Base-by-base conservation (phyloP, 1,140 invertebrate genomes). In the Sarcophaga peregrina region DNA sequence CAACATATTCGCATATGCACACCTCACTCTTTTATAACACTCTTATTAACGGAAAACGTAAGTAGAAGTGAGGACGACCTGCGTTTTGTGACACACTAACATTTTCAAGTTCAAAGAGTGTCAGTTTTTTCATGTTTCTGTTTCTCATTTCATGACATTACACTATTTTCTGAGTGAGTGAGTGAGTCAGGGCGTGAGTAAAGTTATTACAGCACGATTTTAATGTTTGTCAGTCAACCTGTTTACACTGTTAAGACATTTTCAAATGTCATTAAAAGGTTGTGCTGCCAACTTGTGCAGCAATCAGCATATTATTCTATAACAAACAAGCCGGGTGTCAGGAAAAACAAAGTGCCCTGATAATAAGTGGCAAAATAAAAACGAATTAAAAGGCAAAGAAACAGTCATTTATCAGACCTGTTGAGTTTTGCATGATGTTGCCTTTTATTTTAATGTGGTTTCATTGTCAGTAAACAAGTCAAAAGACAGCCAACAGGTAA, bases 71-170 rank as follows among this genome's bases (percentile, higher is more conserved):
- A 37, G 25, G 25, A 37, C 4, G 25, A 37, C 4, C 25, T 52
- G 50, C 5, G 1, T 5, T 9, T 8, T 20, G 62, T 68, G 62
- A 68, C 62, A 68, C 62, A 68, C 62, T 68, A 20, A 68, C 62
- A 68, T 68, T 68, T 68, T 68, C 62, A 68, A 68, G 62, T 68
- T 68, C 62, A 68, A 68, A 17, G 11, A 20, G 17, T 68, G 58
- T 68, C 58, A 68, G 17, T 11, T 8, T n/a, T 58, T 58, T 13
- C 54, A 15, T 58, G 13, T 13, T 13, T 58, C n/a, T 13, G 54
- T 15, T 15, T 58, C 13, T 58, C 7, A 13, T 37, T 37, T 3
- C n/a, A 58, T 58, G 54, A n/a, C 54, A 58, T 37, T 37, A 37
- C 25, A 4, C 25, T 37, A 37, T 37, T 37, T 4, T 37, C 4